Base-by-base conservation (phyloP, 2,113 vertebrate species). In the Argyrosomus japonicus region DNA sequence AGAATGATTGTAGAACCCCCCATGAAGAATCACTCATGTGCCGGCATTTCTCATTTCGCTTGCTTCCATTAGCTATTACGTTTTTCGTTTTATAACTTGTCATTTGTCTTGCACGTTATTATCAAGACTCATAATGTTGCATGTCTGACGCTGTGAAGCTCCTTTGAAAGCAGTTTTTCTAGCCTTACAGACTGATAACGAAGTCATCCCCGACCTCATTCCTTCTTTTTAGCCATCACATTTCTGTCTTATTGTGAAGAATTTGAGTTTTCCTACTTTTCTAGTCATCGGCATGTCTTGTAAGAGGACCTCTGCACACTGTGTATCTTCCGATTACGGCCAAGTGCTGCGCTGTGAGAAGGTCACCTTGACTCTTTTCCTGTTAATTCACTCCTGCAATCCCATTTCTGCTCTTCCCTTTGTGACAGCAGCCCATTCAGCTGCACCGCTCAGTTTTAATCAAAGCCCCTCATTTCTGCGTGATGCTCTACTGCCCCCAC, bases 401-500 rank as follows among this genome's bases (percentile, higher is more conserved):
- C 70, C 58, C 40, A 57, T 70, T 68, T 70, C 47, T 82, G 50
- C 2, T 12, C 40, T 57, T 84, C 25, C 5, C 63, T 71, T 65
- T 74, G 17, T 80, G 62, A 69, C 68, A 50, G 47, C 48, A 21
- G 57, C 25, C 12, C 6, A 43, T 68, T 75, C 47, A 14, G 65
- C 45, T 32, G 15, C 29, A 36, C 56, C 60, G 73, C 84, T 82
- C 72, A 21, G 57, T 51, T 88, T 69, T 47, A 64, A 82, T 72
- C 40, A 21, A 15, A 25, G 7, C 51, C 17, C 1, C 10, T 82
- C 50, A 27, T 47, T 47, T 32, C 17, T 91, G 29, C 53, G 21
- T 79, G 88, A 43, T 67, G 65, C 88, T 93, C 72, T 94, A 71
- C 94, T 94, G 91, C 93, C 95, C 89, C 82, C 93, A 36, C 61